Evolutionary conservation across 2,888 invertebrate species (phyloP).

Genomic region (Epinotia brunnichana): DNA sequence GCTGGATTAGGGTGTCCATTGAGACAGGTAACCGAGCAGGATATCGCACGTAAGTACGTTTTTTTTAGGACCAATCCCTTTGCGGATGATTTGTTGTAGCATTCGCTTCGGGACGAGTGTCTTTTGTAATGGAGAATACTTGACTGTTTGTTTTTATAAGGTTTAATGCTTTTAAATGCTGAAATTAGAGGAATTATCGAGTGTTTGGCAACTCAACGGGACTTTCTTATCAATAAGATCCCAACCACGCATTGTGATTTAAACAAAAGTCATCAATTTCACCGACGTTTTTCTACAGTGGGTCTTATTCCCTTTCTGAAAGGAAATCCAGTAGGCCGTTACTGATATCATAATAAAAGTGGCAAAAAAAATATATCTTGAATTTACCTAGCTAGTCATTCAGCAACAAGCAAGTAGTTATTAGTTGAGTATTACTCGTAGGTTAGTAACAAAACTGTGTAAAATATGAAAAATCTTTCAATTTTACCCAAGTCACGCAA

Average conservation of each 20-base stretch:
- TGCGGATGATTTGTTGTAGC: constrained; percentile 52
- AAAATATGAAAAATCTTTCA: neutral
- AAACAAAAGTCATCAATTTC: neutral
- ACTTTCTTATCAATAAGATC: no score
- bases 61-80: constrained; percentile 60
- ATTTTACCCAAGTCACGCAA: neutral
- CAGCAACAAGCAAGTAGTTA: neutral
- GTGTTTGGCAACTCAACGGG: neutral
- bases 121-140: constrained; percentile 58
- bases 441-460: neutral
- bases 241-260: no score
- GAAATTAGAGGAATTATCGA: constrained; percentile 18
- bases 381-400: neutral
- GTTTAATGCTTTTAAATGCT: constrained; percentile 43
- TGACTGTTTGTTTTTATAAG: constrained; percentile 46
- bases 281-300: no score
- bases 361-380: neutral
- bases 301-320: no score
- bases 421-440: no score
- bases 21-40: constrained; percentile 74
- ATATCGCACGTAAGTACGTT: constrained; percentile 53
- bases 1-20: constrained; percentile 71
- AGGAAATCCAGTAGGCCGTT: no score
- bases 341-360: no score
- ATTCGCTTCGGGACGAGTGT: constrained; percentile 65